Evolutionary conservation across 2,113 vertebrate species (phyloP).

Genomic region (Isichthys henryi): DNA sequence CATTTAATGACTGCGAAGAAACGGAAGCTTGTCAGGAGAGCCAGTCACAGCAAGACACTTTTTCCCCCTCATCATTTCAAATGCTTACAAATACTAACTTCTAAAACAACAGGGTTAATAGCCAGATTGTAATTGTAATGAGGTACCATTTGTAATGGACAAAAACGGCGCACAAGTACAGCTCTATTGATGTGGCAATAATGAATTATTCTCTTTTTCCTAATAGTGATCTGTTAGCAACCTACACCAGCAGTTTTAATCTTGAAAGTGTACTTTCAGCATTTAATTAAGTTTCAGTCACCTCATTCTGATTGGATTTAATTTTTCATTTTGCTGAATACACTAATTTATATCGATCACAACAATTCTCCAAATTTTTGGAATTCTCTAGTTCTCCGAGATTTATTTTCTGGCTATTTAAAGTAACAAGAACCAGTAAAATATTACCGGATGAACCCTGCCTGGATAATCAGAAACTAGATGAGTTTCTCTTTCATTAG

Average conservation of each 20-base stretch:
- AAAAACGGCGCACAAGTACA: background rate
- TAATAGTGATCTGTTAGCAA: background rate
- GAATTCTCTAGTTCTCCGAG: background rate
- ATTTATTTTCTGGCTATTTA: background rate
- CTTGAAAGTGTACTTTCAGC: background rate
- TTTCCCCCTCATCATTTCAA: background rate
- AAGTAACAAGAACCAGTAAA: background rate
- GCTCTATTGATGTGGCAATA: background rate
- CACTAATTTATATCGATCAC: background rate
- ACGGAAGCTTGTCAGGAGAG: background rate
- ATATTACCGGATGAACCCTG: background rate
- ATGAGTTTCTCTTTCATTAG: background rate
- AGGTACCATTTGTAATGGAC: background rate
- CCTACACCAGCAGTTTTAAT: background rate
- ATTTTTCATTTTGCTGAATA: background rate
- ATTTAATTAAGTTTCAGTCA: background rate
- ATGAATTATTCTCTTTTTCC: background rate
- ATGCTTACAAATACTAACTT: background rate
- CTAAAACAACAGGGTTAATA: background rate
- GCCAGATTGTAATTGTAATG: background rate
- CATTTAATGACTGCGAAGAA: background rate
- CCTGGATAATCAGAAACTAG: background rate
- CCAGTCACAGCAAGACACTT: background rate
- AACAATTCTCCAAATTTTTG: background rate
- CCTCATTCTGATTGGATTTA: background rate